Base-by-base conservation (phyloP, 2,113 vertebrate species). In the Scolopax mira region DNA sequence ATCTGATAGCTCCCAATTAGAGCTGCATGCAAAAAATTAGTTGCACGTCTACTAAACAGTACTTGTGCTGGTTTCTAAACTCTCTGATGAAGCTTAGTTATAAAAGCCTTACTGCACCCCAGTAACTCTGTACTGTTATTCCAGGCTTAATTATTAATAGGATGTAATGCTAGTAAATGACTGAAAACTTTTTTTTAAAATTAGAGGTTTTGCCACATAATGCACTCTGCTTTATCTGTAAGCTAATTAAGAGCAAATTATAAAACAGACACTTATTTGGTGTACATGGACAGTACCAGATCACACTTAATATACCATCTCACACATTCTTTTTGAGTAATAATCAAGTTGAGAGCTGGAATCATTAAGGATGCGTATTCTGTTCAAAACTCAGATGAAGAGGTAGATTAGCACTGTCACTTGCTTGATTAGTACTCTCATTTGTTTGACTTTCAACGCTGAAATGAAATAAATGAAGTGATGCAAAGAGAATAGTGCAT, bases 361-460 rank as follows among this genome's bases (percentile, higher is more conserved):
- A 51, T 94, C 72, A 70, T 89, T 90, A 85, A 85, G 79, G 66
- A 81, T 81, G 86, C 92, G 62, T 77, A 90, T 77, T 92, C 52
- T 95, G 39, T 94, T 97, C 86, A 95, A 95, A 98, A 90, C 79
- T 15, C 74, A 95, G 89, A 93, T 79, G 23, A 80, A 74, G 54
- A 79, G 69, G 79, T 41, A 94, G 81, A 96, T 97, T 93, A 96
- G 85, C 83, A 52, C 71, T 96, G 91, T 94, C 93, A 84, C 66
- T 92, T 82, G 57, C 91, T 97, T 96, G 94, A 96, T 96, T 94
- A 96, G 77, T 52, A 1, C n/a, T 81, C 89, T 91, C 70, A 78
- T 85, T 93, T 81, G 54, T 81, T 89, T 82, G 86, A 89, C 73
- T 96, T 97, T 88, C 22, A 19, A 62, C 2, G 24, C 79, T 30